These are phyloP conservation scores for Lutjanus argentimaculatus DNA, from an alignment of 2,797 vertebrate genomes.

Conservation along the genomic window DNA sequence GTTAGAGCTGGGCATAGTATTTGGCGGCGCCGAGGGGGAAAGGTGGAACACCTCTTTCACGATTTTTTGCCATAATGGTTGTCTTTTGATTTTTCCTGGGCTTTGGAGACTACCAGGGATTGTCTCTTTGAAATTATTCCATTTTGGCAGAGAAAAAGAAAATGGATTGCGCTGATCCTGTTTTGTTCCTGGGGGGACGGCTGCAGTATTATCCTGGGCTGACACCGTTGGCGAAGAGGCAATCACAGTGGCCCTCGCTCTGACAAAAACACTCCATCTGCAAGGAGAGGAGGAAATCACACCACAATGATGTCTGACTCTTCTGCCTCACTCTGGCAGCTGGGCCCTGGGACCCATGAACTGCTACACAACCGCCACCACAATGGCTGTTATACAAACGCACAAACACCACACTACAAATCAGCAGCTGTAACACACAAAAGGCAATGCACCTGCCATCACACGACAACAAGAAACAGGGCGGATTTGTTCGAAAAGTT, in stretches of 20 bases:
- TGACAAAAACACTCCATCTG: constrained; percentile 89
- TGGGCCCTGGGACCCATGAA: constrained; percentile 80
- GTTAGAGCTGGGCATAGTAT: constrained; percentile 69
- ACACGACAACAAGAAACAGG: constrained; percentile 56
- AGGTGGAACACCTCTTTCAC: constrained; percentile 78
- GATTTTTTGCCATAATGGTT: constrained; percentile 79
- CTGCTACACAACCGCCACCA: constrained; percentile 66
- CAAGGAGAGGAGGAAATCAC: constrained; percentile 87
- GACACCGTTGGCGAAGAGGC: constrained; percentile 88
- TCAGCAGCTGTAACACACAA: constrained; percentile 82
- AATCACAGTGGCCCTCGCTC: constrained; percentile 87
- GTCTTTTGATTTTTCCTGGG: constrained; percentile 79
- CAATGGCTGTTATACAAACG: constrained; percentile 73
- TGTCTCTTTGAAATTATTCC: constrained; percentile 88
- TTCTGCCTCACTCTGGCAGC: constrained; percentile 83
- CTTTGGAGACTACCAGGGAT: constrained; percentile 76
- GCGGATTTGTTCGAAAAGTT: constrained; percentile 54
- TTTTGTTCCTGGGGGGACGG: constrained; percentile 82
- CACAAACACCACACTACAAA: constrained; percentile 73
- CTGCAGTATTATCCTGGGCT: constrained; percentile 86
- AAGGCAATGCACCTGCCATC: constrained; percentile 79
- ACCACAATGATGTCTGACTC: constrained; percentile 88
- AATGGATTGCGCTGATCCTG: constrained; percentile 88
- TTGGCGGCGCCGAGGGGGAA: constrained; percentile 66
- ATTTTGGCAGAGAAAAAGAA: constrained; percentile 88